Percentiles rank a stretch among this genome's conserved stretches.
Evolutionary conservation across 1,140 invertebrate genomes (phyloP).

Genomic region (Cydia splendana): DNA sequence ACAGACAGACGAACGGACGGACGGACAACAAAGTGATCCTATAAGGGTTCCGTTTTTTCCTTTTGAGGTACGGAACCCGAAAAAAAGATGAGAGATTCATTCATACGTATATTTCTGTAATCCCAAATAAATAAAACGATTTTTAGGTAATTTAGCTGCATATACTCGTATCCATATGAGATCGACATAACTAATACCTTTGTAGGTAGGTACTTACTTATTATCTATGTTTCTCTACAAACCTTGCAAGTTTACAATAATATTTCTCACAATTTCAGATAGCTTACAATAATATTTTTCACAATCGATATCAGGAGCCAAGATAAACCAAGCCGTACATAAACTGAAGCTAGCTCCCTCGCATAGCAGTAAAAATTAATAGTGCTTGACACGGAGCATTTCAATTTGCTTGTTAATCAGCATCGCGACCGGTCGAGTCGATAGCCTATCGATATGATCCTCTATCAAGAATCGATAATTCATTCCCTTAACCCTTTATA

Average conservation of each 20-base stretch:
- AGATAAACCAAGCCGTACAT: conserved; percentile 56
- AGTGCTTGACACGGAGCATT: conserved; percentile 54
- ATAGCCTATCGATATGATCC: conserved; percentile 21
- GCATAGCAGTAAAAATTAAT: conserved; percentile 65
- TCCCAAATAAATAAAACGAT: too few relatives aligned
- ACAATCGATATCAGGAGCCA: conserved; percentile 50
- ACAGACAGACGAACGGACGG: too few relatives aligned
- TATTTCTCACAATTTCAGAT: background rate
- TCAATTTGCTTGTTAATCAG: conserved; percentile 69
- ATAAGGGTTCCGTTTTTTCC: too few relatives aligned
- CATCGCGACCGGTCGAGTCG: conserved; percentile 23
- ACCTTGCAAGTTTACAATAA: too few relatives aligned
- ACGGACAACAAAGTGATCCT: too few relatives aligned
- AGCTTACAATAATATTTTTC: conserved; percentile 48
- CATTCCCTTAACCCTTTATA: too few relatives aligned
- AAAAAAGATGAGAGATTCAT: too few relatives aligned
- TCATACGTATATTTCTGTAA: too few relatives aligned
- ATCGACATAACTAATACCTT: background rate
- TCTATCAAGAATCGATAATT: conserved; percentile 33
- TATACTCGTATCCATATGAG: too few relatives aligned
- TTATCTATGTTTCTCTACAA: too few relatives aligned
- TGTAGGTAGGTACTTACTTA: background rate
- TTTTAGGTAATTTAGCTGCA: too few relatives aligned
- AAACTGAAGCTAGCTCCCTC: conserved; percentile 43
- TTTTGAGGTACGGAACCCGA: too few relatives aligned